phyloP scores from a whole-genome alignment of 2,888 invertebrate species.

The Ichneumoninae sp. region DNA sequence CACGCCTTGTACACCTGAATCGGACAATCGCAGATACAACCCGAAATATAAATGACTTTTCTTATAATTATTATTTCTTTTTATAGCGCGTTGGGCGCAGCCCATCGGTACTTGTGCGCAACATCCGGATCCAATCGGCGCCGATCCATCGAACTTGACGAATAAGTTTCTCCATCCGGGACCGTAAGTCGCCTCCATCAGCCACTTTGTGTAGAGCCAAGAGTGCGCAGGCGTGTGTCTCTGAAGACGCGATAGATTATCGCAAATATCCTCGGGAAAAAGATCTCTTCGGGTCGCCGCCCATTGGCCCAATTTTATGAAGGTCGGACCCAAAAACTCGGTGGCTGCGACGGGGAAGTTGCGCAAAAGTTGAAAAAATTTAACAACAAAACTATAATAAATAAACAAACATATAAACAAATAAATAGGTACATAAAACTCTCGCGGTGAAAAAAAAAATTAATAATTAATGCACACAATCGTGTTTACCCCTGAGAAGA shows the following conservation, averaged over 20 bases:
- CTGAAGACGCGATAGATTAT: slow-evolving; percentile 81
- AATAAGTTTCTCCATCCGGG: slow-evolving; percentile 81
- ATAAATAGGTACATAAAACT: not conserved
- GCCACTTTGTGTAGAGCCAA: slow-evolving; percentile 81
- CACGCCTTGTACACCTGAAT: slow-evolving; percentile 81
- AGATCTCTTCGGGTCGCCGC: slow-evolving; percentile 85
- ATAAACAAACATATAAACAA: not conserved
- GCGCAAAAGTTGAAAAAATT: slow-evolving; percentile 6
- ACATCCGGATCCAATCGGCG: slow-evolving; percentile 85
- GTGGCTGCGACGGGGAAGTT: slow-evolving; percentile 72
- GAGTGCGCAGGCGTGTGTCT: slow-evolving; percentile 79
- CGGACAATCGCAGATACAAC: not conserved
- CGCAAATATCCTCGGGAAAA: slow-evolving; percentile 84
- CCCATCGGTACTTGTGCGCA: slow-evolving; percentile 84
- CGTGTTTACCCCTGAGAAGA: slow-evolving; percentile 71
- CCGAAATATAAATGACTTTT: not conserved
- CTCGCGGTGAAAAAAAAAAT: slow-evolving; percentile 16
- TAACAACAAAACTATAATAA: slow-evolving; percentile 54
- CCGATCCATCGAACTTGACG: slow-evolving; percentile 79
- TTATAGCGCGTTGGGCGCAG: not conserved
- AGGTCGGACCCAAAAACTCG: slow-evolving; percentile 84
- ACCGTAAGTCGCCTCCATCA: slow-evolving; percentile 81
- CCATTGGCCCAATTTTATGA: slow-evolving; percentile 86
- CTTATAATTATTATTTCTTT: not conserved
- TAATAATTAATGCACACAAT: slow-evolving; percentile 49